Base-by-base conservation (phyloP, 2,113 vertebrate genomes). In the Larimichthys crocea region DNA sequence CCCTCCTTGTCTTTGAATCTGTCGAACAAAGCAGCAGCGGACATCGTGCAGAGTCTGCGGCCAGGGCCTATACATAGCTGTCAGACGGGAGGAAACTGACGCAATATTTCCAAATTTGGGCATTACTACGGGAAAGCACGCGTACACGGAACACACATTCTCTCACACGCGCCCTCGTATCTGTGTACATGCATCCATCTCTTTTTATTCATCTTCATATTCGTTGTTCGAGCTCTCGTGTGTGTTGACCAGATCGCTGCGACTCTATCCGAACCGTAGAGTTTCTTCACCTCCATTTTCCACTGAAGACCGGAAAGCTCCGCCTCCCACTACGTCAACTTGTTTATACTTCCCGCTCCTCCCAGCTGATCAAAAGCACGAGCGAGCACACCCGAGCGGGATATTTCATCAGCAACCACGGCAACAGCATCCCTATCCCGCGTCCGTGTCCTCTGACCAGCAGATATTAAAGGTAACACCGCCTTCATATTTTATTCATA, bases 391-490 rank as follows among this genome's bases (percentile, higher is more conserved):
- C 0, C 1, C 0, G 71, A 52, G 81, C 74, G 84, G 86, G 60
- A 65, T 50, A 82, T 91, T 92, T 91, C 89, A 19, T 80, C 89
- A 29, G 74, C 74, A 8, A 40, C 42, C 16, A 4, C 16, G 2
- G 5, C 12, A 4, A 4, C 57, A 42, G 0, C 31, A 0, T 55
- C 8, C 2, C 12, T 11, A 2, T 29, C 2, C 11, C 42, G 5
- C 16, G 4, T 12, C 50, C 3, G 2, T n/a, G 20, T 65, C 59
- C 9, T 52, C 3, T 17, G 15, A 26, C 11, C 3, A 53, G n/a
- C 75, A 26, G 44, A 65, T 5, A 14, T 4, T 24, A 15, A 76
- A 84, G 91, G 92, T 93, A 93, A 84, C 10, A 2, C 1, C 0
- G 0, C 50, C 0, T 12, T 4, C 0, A 5, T 5, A 2, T 74